These are phyloP conservation scores for Mormyrus iriodes DNA, from an alignment of 2,113 vertebrate species.

Conservation along the genomic window DNA sequence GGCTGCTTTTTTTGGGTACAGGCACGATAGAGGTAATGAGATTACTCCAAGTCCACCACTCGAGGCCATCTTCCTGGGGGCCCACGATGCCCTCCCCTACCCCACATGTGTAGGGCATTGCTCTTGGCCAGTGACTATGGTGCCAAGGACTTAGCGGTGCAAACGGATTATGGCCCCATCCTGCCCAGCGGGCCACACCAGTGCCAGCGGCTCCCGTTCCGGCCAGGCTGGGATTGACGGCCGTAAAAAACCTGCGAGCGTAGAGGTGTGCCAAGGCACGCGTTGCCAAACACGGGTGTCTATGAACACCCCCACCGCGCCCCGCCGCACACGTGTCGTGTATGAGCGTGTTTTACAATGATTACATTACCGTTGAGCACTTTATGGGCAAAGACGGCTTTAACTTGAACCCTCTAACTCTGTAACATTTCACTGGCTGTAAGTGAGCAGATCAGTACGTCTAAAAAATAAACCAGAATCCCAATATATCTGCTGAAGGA, in stretches of 20 bases:
- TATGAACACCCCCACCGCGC: background rate
- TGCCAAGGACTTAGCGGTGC: constrained; percentile 19
- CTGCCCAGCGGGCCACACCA: background rate
- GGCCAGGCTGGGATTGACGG: background rate
- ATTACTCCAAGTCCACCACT: constrained; percentile 10
- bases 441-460: background rate
- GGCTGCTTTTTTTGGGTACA: background rate
- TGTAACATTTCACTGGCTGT: background rate
- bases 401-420: background rate
- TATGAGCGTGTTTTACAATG: background rate
- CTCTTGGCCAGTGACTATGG: constrained; percentile 1
- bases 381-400: background rate
- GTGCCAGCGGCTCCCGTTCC: background rate
- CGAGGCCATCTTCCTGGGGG: background rate
- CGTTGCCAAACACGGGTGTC: background rate
- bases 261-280: background rate
- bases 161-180: constrained; percentile 22
- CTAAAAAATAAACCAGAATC: background rate
- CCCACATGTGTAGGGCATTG: background rate
- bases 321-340: background rate
- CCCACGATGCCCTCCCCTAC: background rate
- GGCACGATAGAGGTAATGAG: constrained; percentile 22
- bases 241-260: background rate
- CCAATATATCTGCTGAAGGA: background rate
- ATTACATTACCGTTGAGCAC: background rate